Percentiles rank a stretch among this genome's conserved stretches.
These are phyloP conservation scores for Lutraria lutraria DNA, from an alignment of 2,888 invertebrate species.

Conservation along the genomic window DNA sequence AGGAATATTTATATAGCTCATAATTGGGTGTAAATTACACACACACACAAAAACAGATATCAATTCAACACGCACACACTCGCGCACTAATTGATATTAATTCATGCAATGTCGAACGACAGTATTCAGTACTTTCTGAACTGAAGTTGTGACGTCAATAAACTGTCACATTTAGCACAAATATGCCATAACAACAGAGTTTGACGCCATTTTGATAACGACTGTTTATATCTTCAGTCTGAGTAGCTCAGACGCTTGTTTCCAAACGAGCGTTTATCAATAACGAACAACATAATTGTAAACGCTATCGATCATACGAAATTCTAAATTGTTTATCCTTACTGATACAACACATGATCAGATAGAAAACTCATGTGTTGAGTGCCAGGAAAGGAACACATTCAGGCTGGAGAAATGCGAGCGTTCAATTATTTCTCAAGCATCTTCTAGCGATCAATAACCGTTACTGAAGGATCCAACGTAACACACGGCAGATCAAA, in stretches of 20 bases:
- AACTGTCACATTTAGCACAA: neutral
- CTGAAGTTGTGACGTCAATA: neutral
- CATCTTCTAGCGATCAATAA: slow-evolving; percentile 8
- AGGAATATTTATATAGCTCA: slow-evolving; percentile 7
- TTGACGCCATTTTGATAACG: slow-evolving; percentile 7
- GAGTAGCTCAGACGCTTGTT: neutral
- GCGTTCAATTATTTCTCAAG: neutral
- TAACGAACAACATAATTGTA: slow-evolving; percentile 32
- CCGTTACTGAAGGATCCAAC: neutral
- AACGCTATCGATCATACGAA: slow-evolving; percentile 38
- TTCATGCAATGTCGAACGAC: neutral
- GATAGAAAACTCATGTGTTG: slow-evolving; percentile 10
- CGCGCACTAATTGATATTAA: neutral
- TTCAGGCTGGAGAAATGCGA: neutral
- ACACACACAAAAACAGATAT: neutral
- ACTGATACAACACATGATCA: neutral
- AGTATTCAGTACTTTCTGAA: neutral
- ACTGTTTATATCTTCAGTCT: neutral
- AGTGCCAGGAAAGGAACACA: neutral
- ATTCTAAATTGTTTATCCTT: slow-evolving; percentile 28
- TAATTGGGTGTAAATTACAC: slow-evolving; percentile 16
- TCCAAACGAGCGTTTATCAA: slow-evolving; percentile 23
- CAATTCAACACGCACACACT: neutral
- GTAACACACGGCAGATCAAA: neutral
- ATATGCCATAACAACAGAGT: too few species aligned